Conservation (phyloP, 2,888 invertebrate species). For the Eugnorisma glareosa region DNA sequence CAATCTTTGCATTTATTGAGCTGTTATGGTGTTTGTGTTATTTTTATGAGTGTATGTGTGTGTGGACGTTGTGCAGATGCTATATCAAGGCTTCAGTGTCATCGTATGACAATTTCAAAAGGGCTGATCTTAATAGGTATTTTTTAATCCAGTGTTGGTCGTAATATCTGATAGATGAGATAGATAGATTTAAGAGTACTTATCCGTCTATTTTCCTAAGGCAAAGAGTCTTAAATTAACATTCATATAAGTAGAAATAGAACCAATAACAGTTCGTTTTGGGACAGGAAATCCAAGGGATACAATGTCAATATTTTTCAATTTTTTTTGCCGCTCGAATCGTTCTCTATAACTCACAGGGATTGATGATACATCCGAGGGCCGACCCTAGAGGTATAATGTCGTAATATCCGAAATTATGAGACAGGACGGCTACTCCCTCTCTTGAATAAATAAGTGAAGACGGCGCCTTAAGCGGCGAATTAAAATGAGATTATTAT, state of each 20-base stretch:
- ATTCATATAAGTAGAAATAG: too few relatives aligned
- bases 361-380: constrained; percentile 28
- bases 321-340: background rate
- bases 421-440: constrained; percentile 28
- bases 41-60: too few relatives aligned
- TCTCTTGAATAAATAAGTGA: constrained; percentile 76
- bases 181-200: too few relatives aligned
- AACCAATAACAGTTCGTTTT: background rate
- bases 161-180: too few relatives aligned
- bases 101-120: too few relatives aligned
- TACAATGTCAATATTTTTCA: constrained; percentile 11
- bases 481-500: constrained; percentile 76
- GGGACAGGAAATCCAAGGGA: background rate
- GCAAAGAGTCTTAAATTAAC: background rate
- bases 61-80: too few relatives aligned
- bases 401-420: constrained; percentile 53
- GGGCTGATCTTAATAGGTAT: too few relatives aligned
- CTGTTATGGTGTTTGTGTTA: too few relatives aligned
- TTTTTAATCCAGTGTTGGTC: background rate
- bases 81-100: too few relatives aligned
- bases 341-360: constrained; percentile 28
- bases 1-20: too few relatives aligned
- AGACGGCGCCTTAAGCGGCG: constrained; percentile 70
- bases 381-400: constrained; percentile 21
- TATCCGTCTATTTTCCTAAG: too few relatives aligned